Conservation (phyloP, 1,140 invertebrate species). For the Drosophila oshimai region DNA sequence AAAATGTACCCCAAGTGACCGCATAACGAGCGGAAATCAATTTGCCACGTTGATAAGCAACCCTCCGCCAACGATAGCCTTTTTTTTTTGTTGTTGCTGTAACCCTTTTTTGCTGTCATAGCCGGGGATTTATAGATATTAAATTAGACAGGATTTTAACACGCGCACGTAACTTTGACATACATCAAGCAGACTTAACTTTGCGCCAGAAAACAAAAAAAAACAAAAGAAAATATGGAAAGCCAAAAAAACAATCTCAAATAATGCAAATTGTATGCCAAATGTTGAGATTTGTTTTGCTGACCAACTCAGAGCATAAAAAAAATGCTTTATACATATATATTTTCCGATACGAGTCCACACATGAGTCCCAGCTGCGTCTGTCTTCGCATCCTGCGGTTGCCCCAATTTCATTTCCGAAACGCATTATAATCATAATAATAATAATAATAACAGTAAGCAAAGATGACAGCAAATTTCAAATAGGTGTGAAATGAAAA, state of each 20-base stretch:
- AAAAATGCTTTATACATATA: background rate
- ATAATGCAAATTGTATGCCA: constrained; percentile 73
- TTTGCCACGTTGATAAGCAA: constrained; percentile 77
- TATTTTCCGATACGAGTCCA: constrained; percentile 16
- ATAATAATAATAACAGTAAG: constrained; percentile 64
- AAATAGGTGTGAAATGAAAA: constrained; percentile 63
- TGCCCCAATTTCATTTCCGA: constrained; percentile 64
- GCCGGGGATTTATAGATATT: constrained; percentile 75
- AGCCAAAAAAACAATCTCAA: constrained; percentile 13
- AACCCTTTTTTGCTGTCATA: constrained; percentile 40
- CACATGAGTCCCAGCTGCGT: constrained; percentile 58
- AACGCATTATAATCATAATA: constrained; percentile 74
- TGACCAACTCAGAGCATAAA: constrained; percentile 50
- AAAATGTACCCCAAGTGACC: constrained; percentile 76
- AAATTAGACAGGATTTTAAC: constrained; percentile 76
- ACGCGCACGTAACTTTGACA: constrained; percentile 77
- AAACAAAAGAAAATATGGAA: background rate
- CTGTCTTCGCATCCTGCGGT: constrained; percentile 13
- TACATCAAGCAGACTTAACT: constrained; percentile 71
- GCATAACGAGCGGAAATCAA: constrained; percentile 78
- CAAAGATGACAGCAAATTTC: constrained; percentile 51
- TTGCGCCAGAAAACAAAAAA: constrained; percentile 19
- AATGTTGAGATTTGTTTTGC: constrained; percentile 72
- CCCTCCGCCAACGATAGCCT: constrained; percentile 48
- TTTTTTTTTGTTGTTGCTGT: constrained; percentile 3